Percentiles rank a stretch among this genome's conserved stretches.
Evolutionary conservation across 1,140 invertebrate species (phyloP).

Genomic region (Drosophila pseudoananassae): DNA sequence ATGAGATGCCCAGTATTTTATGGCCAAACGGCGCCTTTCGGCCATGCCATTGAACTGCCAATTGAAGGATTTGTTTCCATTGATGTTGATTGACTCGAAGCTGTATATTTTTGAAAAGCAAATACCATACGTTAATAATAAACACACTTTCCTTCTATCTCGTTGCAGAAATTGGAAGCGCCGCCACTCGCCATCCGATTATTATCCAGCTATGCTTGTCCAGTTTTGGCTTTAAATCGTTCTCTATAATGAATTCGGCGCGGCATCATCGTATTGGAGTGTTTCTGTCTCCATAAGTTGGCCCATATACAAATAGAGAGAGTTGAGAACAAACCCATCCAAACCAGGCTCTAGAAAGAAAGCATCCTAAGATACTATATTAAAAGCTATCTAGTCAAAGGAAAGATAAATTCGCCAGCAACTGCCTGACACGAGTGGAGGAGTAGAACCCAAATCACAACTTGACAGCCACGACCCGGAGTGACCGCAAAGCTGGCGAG

Average conservation of each 20-base stretch:
- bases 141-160: slow-evolving; percentile 17
- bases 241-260: slow-evolving; percentile 83
- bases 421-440: slow-evolving; percentile 28
- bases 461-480: slow-evolving; percentile 31
- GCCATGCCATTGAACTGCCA: slow-evolving; percentile 64
- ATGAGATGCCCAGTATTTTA: slow-evolving; percentile 66
- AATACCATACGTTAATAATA: slow-evolving; percentile 28
- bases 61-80: slow-evolving; percentile 40
- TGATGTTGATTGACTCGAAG: slow-evolving; percentile 38
- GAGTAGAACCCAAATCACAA: slow-evolving; percentile 32
- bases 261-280: slow-evolving; percentile 84
- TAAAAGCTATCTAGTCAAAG: slow-evolving; percentile 44
- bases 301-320: slow-evolving; percentile 16
- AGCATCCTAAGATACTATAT: slow-evolving; percentile 15
- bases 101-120: slow-evolving; percentile 21
- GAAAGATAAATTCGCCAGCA: slow-evolving; percentile 20
- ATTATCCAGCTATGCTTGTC: slow-evolving; percentile 52
- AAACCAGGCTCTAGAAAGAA: slow-evolving; percentile 19
- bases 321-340: slow-evolving; percentile 18
- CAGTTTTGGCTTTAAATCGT: slow-evolving; percentile 70
- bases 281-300: slow-evolving; percentile 83
- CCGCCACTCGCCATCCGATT: slow-evolving; percentile 13
- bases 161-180: slow-evolving; percentile 48
- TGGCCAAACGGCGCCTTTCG: slow-evolving; percentile 52
- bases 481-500: slow-evolving; percentile 57